Base-by-base conservation (phyloP, 2,888 invertebrate species). In the Ochropacha duplaris region DNA sequence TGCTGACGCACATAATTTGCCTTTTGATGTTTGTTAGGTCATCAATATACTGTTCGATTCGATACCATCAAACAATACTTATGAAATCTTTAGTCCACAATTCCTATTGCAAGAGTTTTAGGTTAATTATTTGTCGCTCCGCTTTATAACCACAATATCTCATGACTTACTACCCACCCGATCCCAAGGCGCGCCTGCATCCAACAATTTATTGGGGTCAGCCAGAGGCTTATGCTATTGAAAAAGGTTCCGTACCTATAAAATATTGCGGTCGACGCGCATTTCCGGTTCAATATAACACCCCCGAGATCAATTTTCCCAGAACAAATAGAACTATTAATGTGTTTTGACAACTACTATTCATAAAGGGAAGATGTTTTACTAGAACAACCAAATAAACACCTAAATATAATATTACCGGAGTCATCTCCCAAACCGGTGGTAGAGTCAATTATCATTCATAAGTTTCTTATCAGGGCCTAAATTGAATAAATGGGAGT, bases 161-260 rank as follows among this genome's bases (percentile, higher is more conserved):
- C 6, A 16, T 44, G 44, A 12, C 54, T 28, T 49, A 3, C 22
- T 36, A 56, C 11, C 36, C 58, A 56, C 44, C 24, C 56, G n/a
- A 22, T 64, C 71, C 59, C 69, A 67, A 73, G 72, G 69, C 67
- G 69, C 62, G 60, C 68, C 60, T 66, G 69, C 69, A 66, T 59
- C 55, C 57, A 60, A 67, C 71, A 75, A 79, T 82, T 79, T 83
- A 83, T 84, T 73, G 75, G 72, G 78, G 78, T 75, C 76, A 70
- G 70, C 68, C n/a, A 58, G 58, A 65, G 71, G 70, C 65, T 63
- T 69, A 64, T 66, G 66, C 68, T 76, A 76, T 81, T 78, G 81
- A 77, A 76, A 78, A 78, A 79, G 78, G 28, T 49, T 55, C 26
- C 54, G 11, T 44, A 28, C 31, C 55, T 55, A 49, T 55, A 22